A percentile compares a stretch with the other conserved stretches of the same genome.
Evolutionary conservation across 2,797 vertebrate species (phyloP).

Genomic region (Xyrichtys novacula): DNA sequence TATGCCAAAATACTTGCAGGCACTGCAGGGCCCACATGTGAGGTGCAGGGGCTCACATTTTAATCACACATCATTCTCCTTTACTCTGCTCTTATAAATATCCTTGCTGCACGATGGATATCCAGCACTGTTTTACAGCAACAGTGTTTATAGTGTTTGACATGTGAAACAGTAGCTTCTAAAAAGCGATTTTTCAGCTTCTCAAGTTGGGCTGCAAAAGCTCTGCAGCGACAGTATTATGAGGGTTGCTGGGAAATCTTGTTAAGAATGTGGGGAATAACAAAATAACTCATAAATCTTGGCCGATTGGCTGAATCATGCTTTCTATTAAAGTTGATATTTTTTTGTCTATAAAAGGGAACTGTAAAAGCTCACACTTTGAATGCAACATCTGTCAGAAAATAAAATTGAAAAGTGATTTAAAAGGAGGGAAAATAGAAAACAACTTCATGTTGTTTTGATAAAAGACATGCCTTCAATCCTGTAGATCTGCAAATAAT

Average conservation of each 20-base stretch:
- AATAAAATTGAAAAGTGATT: background rate
- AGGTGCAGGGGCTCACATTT: conserved; percentile 49
- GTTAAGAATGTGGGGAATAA: conserved; percentile 64
- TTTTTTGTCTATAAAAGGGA: conserved; percentile 35
- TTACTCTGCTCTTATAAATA: conserved; percentile 55
- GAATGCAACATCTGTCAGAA: conserved; percentile 11
- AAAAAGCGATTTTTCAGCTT: conserved; percentile 53
- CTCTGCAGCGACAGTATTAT: conserved; percentile 52
- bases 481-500: background rate
- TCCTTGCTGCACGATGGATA: conserved; percentile 36
- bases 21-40: conserved; percentile 26
- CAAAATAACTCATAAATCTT: conserved; percentile 64
- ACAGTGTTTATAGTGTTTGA: conserved; percentile 61
- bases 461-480: background rate
- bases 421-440: background rate
- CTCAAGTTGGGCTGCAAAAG: conserved; percentile 44
- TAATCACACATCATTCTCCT: conserved; percentile 38
- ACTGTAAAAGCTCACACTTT: conserved; percentile 8
- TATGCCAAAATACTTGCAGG: conserved; percentile 30
- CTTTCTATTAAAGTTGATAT: conserved; percentile 32
- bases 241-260: conserved; percentile 57
- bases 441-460: background rate
- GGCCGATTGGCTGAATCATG: conserved; percentile 35
- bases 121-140: conserved; percentile 43
- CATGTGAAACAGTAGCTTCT: conserved; percentile 63